These are phyloP conservation scores for Chiroxiphia lanceolata DNA, from an alignment of 2,797 vertebrate species.

Conservation along the genomic window DNA sequence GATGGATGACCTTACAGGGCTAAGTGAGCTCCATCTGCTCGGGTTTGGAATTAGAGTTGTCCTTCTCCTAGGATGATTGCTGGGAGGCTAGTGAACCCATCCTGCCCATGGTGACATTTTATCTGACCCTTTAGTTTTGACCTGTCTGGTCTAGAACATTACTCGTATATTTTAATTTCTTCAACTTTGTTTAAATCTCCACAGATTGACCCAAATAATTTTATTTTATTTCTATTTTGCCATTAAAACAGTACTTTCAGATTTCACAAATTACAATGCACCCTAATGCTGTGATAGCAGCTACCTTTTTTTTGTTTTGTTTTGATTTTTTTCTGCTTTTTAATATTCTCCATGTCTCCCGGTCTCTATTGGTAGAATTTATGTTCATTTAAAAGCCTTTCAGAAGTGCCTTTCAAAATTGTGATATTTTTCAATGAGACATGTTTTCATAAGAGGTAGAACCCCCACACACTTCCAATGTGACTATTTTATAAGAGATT, in stretches of 20 bases:
- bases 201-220: neutral
- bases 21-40: too few species aligned
- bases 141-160: neutral
- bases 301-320: neutral
- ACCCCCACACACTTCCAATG: accelerated
- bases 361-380: neutral
- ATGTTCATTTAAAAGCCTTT: neutral
- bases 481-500: neutral
- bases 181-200: neutral
- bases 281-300: neutral
- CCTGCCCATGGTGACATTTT: too few species aligned
- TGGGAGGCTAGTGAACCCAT: too few species aligned
- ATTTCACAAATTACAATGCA: neutral
- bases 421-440: neutral
- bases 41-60: too few species aligned
- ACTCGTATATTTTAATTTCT: neutral
- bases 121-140: too few species aligned
- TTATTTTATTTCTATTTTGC: neutral
- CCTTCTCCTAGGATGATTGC: too few species aligned
- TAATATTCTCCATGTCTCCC: neutral
- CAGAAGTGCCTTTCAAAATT: neutral
- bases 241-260: neutral
- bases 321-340: neutral
- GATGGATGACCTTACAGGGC: too few species aligned
- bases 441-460: neutral